Percentiles rank a stretch among this genome's conserved stretches.
Evolutionary conservation across 2,113 vertebrate genomes (phyloP).

Genomic region (Anthoscopus minutus): DNA sequence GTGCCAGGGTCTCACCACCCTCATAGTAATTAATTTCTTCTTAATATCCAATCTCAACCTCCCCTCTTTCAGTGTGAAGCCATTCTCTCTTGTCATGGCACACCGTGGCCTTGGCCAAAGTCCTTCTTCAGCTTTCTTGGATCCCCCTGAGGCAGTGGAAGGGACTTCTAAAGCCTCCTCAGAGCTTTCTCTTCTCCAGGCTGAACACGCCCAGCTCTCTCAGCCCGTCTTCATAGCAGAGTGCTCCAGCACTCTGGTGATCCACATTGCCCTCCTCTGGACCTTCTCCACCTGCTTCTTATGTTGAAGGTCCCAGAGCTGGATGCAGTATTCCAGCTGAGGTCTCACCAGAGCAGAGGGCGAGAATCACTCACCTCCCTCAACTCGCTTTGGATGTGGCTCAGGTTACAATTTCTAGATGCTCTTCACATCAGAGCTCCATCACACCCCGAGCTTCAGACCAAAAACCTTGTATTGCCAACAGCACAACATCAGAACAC

Average conservation of each 20-base stretch:
- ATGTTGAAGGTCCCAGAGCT: neutral
- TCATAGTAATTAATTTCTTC: neutral
- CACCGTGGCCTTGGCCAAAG: neutral
- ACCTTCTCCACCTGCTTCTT: neutral
- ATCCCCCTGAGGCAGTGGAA: neutral
- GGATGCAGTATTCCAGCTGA: neutral
- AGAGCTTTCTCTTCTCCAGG: neutral
- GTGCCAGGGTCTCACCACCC: neutral
- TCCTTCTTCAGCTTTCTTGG: neutral
- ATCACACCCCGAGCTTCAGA: neutral
- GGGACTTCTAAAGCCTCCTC: neutral
- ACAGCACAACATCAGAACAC: neutral
- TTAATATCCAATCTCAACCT: neutral
- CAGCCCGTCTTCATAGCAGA: neutral
- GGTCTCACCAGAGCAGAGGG: neutral
- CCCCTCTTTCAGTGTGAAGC: neutral
- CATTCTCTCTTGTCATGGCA: neutral
- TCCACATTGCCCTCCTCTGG: neutral
- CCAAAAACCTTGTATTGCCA: neutral
- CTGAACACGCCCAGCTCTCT: neutral
- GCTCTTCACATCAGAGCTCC: neutral
- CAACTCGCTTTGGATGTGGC: rapidly evolving
- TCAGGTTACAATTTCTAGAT: neutral
- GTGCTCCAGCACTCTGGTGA: neutral
- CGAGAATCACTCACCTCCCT: rapidly evolving